Evolutionary conservation across 2,888 invertebrate species (phyloP).

Genomic region (Drosophila gaucha): DNA sequence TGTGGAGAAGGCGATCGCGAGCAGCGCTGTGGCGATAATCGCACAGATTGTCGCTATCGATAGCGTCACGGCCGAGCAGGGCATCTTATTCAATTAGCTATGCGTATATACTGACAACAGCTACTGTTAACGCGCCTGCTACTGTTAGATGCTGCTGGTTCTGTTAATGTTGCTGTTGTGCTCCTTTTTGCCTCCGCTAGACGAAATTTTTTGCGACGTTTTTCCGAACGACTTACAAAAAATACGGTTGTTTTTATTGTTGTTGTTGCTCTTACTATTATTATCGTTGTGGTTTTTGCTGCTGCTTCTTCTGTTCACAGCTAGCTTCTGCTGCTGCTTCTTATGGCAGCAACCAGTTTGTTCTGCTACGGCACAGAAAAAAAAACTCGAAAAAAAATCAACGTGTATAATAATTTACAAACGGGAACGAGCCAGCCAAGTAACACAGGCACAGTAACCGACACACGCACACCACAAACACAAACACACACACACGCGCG

Average conservation of each 20-base stretch:
- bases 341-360: constrained; percentile 69
- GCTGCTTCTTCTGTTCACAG: constrained; percentile 41
- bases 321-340: constrained; percentile 50
- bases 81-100: constrained; percentile 87
- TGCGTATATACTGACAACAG: constrained; percentile 9
- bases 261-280: constrained; percentile 24
- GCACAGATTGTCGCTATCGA: constrained; percentile 98
- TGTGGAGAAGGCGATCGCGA: constrained; percentile 97
- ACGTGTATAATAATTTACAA: constrained; percentile 63
- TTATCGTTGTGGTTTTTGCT: constrained; percentile 20
- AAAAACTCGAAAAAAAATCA: constrained; percentile 56
- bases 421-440: constrained; percentile 56
- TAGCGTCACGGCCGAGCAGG: constrained; percentile 97
- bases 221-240: constrained; percentile 35
- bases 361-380: constrained; percentile 63
- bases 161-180: constrained; percentile 36
- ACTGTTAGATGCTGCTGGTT: constrained; percentile 17
- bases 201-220: constrained; percentile 34
- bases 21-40: constrained; percentile 95
- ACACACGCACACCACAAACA: constrained; percentile 24
- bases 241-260: constrained; percentile 31
- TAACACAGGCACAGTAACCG: constrained; percentile 63
- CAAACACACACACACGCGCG: constrained; percentile 27
- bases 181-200: constrained; percentile 26
- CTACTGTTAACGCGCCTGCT: constrained; percentile 29